Conservation (phyloP, 2,888 invertebrate species). For the Colletes collaris region DNA sequence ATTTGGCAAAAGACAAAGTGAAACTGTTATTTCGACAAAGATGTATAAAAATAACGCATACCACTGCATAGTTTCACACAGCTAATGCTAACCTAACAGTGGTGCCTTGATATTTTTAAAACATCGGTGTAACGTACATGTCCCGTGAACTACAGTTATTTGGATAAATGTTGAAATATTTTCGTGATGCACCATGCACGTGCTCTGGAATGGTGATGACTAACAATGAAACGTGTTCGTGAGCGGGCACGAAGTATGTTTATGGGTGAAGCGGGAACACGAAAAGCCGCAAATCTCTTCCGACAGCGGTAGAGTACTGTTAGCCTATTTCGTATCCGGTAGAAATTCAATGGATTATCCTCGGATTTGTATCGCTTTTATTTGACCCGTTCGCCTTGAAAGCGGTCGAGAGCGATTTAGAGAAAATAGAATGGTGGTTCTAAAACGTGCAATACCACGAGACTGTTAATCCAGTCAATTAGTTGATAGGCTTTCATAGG, state of each 20-base stretch:
- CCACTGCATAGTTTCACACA: no score
- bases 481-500: not conserved
- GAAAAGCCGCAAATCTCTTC: constrained; percentile 38
- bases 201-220: not conserved
- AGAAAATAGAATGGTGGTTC: constrained; percentile 7
- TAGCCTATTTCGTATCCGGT: constrained; percentile 39
- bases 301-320: constrained; percentile 25
- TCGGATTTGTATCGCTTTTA: constrained; percentile 13
- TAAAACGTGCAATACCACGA: not conserved
- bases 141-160: not conserved
- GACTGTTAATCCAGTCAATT: not conserved
- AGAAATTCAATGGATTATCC: constrained; percentile 32
- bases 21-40: no score
- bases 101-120: no score
- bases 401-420: constrained; percentile 12
- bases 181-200: not conserved
- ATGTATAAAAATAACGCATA: no score
- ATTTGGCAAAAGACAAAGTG: no score
- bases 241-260: constrained; percentile 31
- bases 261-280: constrained; percentile 28
- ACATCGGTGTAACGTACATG: no score
- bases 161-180: not conserved
- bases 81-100: no score
- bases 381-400: constrained; percentile 12
- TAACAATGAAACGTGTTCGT: not conserved